Evolutionary conservation across 2,797 vertebrate species (phyloP).

Genomic region (Chiloscyllium punctatum): DNA sequence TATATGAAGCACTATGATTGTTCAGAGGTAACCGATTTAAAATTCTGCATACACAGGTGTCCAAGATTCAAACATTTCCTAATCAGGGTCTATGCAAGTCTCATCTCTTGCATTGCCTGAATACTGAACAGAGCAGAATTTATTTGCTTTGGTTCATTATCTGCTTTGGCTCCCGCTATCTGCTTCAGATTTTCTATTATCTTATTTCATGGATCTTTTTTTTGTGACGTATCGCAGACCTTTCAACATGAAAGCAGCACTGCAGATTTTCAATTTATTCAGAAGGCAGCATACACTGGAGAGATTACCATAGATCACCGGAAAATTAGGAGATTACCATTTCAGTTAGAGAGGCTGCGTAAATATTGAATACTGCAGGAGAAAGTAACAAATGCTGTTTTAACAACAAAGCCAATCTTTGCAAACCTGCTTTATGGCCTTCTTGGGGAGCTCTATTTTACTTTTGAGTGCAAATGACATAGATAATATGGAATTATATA

Average conservation of each 20-base stretch:
- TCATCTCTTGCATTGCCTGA: background rate
- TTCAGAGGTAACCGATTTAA: background rate
- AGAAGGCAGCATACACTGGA: background rate
- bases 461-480: background rate
- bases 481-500: background rate
- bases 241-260: background rate
- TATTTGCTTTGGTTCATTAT: background rate
- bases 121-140: background rate
- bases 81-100: too few species aligned
- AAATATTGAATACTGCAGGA: background rate
- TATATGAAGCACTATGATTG: background rate
- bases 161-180: background rate
- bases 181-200: background rate
- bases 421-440: background rate
- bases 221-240: background rate
- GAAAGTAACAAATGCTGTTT: background rate
- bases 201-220: conserved; percentile 1
- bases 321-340: background rate
- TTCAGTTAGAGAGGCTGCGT: background rate
- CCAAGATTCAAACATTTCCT: background rate
- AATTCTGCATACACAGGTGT: background rate
- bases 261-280: conserved; percentile 21
- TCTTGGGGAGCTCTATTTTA: background rate
- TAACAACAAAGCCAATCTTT: background rate
- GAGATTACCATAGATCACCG: conserved; percentile 27